Percentiles rank a stretch among this genome's conserved stretches.
phyloP scores from a whole-genome alignment of 2,888 invertebrate genomes.

The Dendrolimus houi region DNA sequence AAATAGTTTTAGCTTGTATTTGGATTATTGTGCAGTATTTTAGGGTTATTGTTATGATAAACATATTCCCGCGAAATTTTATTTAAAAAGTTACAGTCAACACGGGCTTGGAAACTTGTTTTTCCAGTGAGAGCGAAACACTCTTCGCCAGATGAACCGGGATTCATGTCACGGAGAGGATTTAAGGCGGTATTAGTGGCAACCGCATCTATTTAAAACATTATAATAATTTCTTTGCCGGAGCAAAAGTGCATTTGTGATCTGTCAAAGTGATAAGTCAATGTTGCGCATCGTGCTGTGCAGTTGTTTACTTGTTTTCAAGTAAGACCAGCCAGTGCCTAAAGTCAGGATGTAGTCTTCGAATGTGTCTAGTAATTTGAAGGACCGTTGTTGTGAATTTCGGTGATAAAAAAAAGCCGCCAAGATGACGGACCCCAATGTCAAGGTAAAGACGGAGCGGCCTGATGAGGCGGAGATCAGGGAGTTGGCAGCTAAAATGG shows the following conservation, averaged over 20 bases:
- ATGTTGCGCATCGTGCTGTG: slow-evolving; percentile 35
- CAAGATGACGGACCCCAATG: slow-evolving; percentile 49
- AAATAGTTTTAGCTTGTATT: slow-evolving; percentile 28
- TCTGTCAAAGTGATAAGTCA: slow-evolving; percentile 55
- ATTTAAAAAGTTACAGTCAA: slow-evolving; percentile 27
- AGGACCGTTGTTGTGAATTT: neutral
- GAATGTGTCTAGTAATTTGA: slow-evolving; percentile 6
- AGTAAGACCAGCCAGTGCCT: slow-evolving; percentile 33
- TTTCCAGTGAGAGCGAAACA: slow-evolving; percentile 26
- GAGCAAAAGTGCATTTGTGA: slow-evolving; percentile 21
- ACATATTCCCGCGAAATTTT: slow-evolving; percentile 36
- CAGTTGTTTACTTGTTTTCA: slow-evolving; percentile 56
- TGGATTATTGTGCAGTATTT: slow-evolving; percentile 13
- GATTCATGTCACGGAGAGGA: slow-evolving; percentile 11
- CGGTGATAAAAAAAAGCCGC: slow-evolving; percentile 8
- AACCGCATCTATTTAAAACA: slow-evolving; percentile 7
- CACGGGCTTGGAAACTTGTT: slow-evolving; percentile 32
- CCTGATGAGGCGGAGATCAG: slow-evolving; percentile 92
- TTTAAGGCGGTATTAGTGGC: neutral
- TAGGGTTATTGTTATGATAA: slow-evolving; percentile 14
- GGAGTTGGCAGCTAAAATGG: slow-evolving; percentile 91
- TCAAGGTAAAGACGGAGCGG: slow-evolving; percentile 83
- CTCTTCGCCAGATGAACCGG: slow-evolving; percentile 37
- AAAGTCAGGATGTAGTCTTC: slow-evolving; percentile 55
- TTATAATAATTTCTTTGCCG: slow-evolving; percentile 17